Evolutionary conservation across 2,888 invertebrate species (phyloP).

Genomic region (Myopa testacea): DNA sequence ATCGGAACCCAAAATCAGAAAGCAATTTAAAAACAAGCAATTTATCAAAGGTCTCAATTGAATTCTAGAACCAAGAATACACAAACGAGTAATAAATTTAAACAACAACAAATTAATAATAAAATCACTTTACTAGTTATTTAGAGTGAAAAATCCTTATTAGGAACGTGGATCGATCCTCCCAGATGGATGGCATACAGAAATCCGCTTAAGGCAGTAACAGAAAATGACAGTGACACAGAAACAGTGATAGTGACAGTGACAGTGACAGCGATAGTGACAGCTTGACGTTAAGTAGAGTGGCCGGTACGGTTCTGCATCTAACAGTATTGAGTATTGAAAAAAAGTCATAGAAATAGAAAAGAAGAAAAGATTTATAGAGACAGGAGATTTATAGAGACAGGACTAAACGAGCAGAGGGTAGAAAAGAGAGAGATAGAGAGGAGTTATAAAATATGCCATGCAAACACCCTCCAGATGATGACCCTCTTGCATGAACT

Average conservation of each 20-base stretch:
- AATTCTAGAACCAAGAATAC: not conserved
- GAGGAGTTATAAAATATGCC: conserved; percentile 34
- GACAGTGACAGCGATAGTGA: not conserved
- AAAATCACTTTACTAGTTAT: not conserved
- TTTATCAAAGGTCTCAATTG: not conserved
- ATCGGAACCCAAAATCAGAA: not conserved
- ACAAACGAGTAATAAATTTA: not conserved
- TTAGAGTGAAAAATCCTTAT: conserved; percentile 36
- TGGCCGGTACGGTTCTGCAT: no score
- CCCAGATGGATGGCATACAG: conserved; percentile 23
- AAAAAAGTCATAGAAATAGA: no score
- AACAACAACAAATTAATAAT: conserved; percentile 16
- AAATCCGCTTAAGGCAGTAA: conserved; percentile 32
- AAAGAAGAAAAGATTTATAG: no score
- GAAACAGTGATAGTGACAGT: no score
- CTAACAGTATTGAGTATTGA: no score
- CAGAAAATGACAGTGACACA: not conserved
- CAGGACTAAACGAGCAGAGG: not conserved
- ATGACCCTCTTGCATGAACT: not conserved
- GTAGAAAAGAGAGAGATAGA: not conserved
- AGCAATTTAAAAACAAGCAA: no score
- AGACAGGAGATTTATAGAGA: not conserved
- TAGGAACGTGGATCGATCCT: conserved; percentile 14
- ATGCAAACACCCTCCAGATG: not conserved
- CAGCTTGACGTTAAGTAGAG: conserved; percentile 5